Evolutionary conservation across 2,888 invertebrate species (phyloP).

Genomic region (Tineola bisselliella): DNA sequence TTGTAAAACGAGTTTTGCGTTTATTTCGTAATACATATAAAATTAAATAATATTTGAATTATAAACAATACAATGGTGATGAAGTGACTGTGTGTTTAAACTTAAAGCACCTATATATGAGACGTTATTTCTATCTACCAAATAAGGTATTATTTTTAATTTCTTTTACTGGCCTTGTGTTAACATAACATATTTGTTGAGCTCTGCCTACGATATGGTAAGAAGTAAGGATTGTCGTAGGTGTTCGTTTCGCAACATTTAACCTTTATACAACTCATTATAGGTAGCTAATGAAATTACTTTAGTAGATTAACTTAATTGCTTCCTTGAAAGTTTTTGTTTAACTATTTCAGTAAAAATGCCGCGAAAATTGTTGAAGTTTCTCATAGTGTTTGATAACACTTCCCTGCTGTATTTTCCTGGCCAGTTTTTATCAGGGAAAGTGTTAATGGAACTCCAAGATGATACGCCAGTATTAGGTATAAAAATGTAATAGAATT

Average conservation of each 20-base stretch:
- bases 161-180: constrained; percentile 50
- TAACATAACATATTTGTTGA: constrained; percentile 48
- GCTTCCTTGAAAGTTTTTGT: background rate
- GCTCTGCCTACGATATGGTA: constrained; percentile 40
- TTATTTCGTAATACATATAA: background rate
- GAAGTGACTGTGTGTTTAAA: background rate
- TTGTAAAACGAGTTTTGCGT: background rate
- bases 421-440: constrained; percentile 90
- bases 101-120: background rate
- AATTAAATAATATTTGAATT: background rate
- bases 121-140: background rate
- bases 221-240: constrained; percentile 25
- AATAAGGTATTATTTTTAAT: background rate
- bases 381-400: constrained; percentile 93
- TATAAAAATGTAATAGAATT: constrained; percentile 35
- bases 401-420: constrained; percentile 93
- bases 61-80: background rate
- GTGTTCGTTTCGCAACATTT: constrained; percentile 36
- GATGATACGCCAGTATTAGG: constrained; percentile 92
- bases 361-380: constrained; percentile 90
- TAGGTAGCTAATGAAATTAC: background rate
- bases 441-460: constrained; percentile 91
- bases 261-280: background rate
- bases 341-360: constrained; percentile 49
- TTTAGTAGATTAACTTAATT: background rate